Evolutionary conservation across 2,888 invertebrate genomes (phyloP).

Genomic region (Pilophorus perplexus): DNA sequence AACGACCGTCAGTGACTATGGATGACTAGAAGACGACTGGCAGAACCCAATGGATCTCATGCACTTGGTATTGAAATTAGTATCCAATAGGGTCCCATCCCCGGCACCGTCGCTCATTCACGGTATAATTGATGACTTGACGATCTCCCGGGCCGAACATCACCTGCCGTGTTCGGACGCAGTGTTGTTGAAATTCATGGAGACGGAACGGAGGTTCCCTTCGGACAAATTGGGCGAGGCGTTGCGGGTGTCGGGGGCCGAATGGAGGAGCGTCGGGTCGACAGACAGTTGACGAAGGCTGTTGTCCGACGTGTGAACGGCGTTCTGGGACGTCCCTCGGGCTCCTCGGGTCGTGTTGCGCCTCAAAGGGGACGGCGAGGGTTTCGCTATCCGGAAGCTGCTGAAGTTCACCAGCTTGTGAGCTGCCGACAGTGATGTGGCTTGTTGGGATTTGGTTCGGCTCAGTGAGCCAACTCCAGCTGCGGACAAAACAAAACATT

Average conservation of each 20-base stretch:
- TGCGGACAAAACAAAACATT: background rate
- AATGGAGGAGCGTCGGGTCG: constrained; percentile 48
- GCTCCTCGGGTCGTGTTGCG: constrained; percentile 47
- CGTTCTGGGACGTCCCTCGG: constrained; percentile 41
- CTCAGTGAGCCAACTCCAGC: constrained; percentile 55
- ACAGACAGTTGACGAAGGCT: constrained; percentile 48
- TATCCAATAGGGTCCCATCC: no score
- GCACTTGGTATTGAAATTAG: no score
- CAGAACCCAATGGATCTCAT: no score
- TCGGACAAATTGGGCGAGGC: constrained; percentile 44
- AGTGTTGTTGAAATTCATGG: constrained; percentile 47
- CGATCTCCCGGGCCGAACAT: constrained; percentile 15
- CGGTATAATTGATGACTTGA: constrained; percentile 8
- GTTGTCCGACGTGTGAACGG: constrained; percentile 44
- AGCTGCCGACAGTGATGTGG: constrained; percentile 47
- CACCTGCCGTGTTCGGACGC: constrained; percentile 24
- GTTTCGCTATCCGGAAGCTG: constrained; percentile 49
- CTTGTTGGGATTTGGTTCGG: constrained; percentile 53
- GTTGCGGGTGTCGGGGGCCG: constrained; percentile 48
- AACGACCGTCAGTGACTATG: no score
- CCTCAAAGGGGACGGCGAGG: constrained; percentile 47
- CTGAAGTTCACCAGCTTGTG: constrained; percentile 49
- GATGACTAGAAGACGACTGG: no score
- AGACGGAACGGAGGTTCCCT: constrained; percentile 46
- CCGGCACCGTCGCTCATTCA: no score